Percentiles rank a stretch among this genome's conserved stretches.
phyloP scores from a whole-genome alignment of 2,888 invertebrate genomes.

The Pyrochroa serraticornis region DNA sequence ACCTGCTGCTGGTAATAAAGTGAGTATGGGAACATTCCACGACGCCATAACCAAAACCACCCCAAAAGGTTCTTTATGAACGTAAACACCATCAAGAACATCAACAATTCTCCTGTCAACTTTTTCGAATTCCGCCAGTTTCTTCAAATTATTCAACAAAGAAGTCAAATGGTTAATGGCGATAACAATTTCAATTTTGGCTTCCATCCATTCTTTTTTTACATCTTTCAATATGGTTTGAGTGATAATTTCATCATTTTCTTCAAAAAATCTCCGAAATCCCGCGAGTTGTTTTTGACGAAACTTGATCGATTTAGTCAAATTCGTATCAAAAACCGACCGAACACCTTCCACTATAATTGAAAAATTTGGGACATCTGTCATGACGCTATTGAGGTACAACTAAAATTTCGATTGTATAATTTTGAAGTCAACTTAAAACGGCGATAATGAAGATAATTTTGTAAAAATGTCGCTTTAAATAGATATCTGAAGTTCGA shows the following conservation, averaged over 20 bases:
- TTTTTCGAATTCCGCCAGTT: constrained; percentile 76
- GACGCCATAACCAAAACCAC: too few relatives aligned
- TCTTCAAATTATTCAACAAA: constrained; percentile 70
- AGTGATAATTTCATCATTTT: constrained; percentile 72
- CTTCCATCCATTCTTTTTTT: constrained; percentile 77
- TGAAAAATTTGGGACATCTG: not conserved
- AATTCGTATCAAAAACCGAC: constrained; percentile 75
- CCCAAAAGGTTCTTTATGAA: too few relatives aligned
- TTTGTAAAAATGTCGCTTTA: too few relatives aligned
- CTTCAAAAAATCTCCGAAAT: constrained; percentile 75
- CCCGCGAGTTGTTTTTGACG: constrained; percentile 61
- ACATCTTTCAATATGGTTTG: constrained; percentile 80
- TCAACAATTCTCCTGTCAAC: not conserved
- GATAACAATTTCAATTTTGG: constrained; percentile 74
- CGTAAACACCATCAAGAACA: too few relatives aligned
- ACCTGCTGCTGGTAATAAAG: constrained; percentile 89
- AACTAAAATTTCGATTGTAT: too few relatives aligned
- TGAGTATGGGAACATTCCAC: constrained; percentile 61
- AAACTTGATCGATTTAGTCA: constrained; percentile 79
- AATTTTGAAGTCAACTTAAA: too few relatives aligned
- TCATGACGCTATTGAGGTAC: not conserved
- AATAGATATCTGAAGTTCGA: too few relatives aligned
- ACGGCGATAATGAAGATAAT: too few relatives aligned
- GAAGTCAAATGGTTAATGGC: constrained; percentile 74
- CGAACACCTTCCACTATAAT: constrained; percentile 67